Conservation (phyloP, 2,888 invertebrate genomes). For the Drosophila cognata region DNA sequence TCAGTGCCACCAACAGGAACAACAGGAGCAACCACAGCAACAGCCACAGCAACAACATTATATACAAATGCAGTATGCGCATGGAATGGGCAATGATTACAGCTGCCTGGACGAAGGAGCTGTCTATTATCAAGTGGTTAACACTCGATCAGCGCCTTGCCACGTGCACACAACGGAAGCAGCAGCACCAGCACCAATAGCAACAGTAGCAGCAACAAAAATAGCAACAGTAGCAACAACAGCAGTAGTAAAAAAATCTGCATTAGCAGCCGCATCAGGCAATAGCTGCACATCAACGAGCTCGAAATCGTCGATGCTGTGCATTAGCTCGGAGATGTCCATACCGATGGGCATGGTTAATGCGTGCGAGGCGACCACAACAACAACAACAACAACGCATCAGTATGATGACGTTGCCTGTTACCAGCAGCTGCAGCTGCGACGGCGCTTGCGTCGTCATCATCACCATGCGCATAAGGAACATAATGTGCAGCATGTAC, state of each 20-base stretch:
- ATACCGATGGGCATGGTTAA: slow-evolving; percentile 81
- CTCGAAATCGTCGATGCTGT: slow-evolving; percentile 77
- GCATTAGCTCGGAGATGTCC: slow-evolving; percentile 84
- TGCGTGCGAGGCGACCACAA: slow-evolving; percentile 74
- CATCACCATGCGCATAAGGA: neutral
- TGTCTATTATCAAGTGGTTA: slow-evolving; percentile 63
- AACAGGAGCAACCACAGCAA: slow-evolving; percentile 5
- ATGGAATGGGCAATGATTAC: slow-evolving; percentile 36
- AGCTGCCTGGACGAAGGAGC: slow-evolving; percentile 56
- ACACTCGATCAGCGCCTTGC: slow-evolving; percentile 31
- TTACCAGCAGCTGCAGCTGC: slow-evolving; percentile 30
- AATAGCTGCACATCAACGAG: slow-evolving; percentile 27
- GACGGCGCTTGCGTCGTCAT: slow-evolving; percentile 12
- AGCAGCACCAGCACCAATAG: slow-evolving; percentile 9
- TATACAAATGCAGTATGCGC: slow-evolving; percentile 61
- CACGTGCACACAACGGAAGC: slow-evolving; percentile 20
- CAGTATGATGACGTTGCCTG: slow-evolving; percentile 83
- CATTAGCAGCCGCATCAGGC: neutral
- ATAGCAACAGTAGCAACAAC: neutral
- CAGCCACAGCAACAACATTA: slow-evolving; percentile 36
- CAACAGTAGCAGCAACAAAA: neutral
- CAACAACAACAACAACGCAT: slow-evolving; percentile 84
- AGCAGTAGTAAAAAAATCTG: slow-evolving; percentile 13
- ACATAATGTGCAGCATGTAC: neutral
- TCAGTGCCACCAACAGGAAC: neutral